Evolutionary conservation across 1,140 invertebrate genomes (phyloP), one percentile per base, ranked within the genome.

Genomic region (Achatina immaculata): DNA sequence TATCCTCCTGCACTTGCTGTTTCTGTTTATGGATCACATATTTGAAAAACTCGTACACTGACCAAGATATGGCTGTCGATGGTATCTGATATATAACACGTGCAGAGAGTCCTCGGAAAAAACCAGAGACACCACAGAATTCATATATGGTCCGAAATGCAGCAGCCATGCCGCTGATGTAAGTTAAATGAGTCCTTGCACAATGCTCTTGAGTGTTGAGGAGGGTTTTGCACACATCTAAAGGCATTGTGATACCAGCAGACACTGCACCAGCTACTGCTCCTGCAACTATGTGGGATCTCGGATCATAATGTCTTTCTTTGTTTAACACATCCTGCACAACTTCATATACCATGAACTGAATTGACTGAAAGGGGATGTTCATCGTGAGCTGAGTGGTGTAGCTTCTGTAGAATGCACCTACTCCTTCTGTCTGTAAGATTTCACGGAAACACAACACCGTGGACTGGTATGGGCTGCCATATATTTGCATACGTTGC

Each of bases 191-290:
- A 58, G 83, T 92, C 62, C 94, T 86, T 24, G 93, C 92, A 81
- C 92, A 93, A 6, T 93, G 92, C 89, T 97, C 95, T 93, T 95
- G 94, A 94, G 98, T 99, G 92, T 99, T 99, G 45, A 99, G 92
- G 75, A 99, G 92, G 1, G 98, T 99, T 93, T 99, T 99, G 89
- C 98, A 98, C 74, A 99, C 98, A 92, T 99, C 98, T 40, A 99
- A 91, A n/a, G 98, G 98, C 66, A 97, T 99, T 28, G 98, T 99
- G 42, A 95, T 92, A 16, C 96, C 96, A 48, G 98, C 96, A 1
- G 98, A 97, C 38, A 97, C 91, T 19, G 96, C 98, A 81, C 98
- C 98, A 36, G 98, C 98, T 38, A 96, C 90, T 40, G 94, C 97
- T 85, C 98, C 98, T 66, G 96, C 95, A 73, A 95, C 86, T 92